Evolutionary conservation across 1,140 invertebrate species (phyloP), one percentile per base, ranked within the genome.

Genomic region (Bombus impatiens): DNA sequence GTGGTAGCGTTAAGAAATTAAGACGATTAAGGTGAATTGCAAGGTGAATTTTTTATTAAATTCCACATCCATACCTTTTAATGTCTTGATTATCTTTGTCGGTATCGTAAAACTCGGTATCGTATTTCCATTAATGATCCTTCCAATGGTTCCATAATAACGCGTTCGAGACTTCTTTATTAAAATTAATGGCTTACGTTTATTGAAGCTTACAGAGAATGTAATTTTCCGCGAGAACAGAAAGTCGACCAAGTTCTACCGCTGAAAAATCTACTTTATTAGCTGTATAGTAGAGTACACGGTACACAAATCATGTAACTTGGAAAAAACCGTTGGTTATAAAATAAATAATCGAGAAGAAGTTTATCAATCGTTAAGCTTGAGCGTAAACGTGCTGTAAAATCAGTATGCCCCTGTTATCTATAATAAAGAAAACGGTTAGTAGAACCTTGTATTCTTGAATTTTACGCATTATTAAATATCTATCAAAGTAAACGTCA

Each of bases 401-500:
- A 85, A 40, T 62, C 40, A 13, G 53, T 22, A 62, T 32, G n/a
- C 80, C 87, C 53, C 62, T 28, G 28, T 76, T 57, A 68, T 82
- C 42, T 82, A 74, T 82, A 88, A 86, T 82, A 88, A 80, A 79
- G 83, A 70, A 40, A 75, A 84, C 35, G 59, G 59, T 59, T 57
- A 42, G 32, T 74, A 84, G 72, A 90, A 78, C 35, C 75, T 77
- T 67, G 86, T 82, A 81, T 89, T 89, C 86, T 81, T 80, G 78
- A 83, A 82, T 89, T 89, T 89, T 83, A 84, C 88, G 88, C 84
- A 57, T 86, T 82, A 68, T 89, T 89, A 84, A 86, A 47, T 84
- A 81, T 76, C 71, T 78, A 77, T 89, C 84, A 86, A 87, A 86
- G 87, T 74, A 40, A 84, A 79, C 74, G 79, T 79, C 37, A 62